Base-by-base conservation (phyloP, 2,113 vertebrate genomes). In the Brachypodius melanocephalos region DNA sequence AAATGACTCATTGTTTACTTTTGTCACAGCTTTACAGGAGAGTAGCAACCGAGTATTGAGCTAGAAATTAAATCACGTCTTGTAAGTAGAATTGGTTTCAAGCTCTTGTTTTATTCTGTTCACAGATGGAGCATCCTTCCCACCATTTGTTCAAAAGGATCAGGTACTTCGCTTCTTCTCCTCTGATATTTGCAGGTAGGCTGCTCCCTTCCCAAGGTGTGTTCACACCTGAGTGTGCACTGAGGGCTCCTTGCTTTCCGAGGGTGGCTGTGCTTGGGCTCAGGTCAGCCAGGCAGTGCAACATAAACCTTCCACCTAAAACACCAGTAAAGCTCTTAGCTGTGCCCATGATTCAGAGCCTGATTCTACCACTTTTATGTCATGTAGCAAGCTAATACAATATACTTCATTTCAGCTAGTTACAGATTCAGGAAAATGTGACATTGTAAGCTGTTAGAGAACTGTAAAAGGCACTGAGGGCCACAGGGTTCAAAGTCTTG, bases 161-260 rank as follows among this genome's bases (percentile, higher is more conserved):
- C 93, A 94, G 51, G 69, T 94, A 2, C 68, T 99, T 13, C 98
- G 65, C 22, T 99, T 99, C 97, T 99, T 99, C 97, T 98, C 98
- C 49, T 98, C 99, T 1, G 99, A 99, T 75, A 99, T 99, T 95
- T 99, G 99, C 98, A 99, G 99, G 99, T 99, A 97, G 87, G 93
- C 45, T 57, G 74, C 18, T 48, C 36, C 36, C 25, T 49, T 62
- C 46, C 29, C 32, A 38, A 5, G 16, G 31, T 12, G n/a, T 3
- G 3, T 6, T 20, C 7, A 2, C 17, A 17, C 22, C 57, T 32
- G 6, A 0, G 0, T 4, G n/a, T 80, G 14, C 46, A 12, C 19
- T 5, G 0, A 21, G 6, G 4, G 38, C 21, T 73, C 42, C 73
- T 21, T 54, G 2, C 0, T 57, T 73, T 48, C 34, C 26, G 75